Base-by-base conservation (phyloP, 2,888 invertebrate genomes). In the Periphyllus acericola region DNA sequence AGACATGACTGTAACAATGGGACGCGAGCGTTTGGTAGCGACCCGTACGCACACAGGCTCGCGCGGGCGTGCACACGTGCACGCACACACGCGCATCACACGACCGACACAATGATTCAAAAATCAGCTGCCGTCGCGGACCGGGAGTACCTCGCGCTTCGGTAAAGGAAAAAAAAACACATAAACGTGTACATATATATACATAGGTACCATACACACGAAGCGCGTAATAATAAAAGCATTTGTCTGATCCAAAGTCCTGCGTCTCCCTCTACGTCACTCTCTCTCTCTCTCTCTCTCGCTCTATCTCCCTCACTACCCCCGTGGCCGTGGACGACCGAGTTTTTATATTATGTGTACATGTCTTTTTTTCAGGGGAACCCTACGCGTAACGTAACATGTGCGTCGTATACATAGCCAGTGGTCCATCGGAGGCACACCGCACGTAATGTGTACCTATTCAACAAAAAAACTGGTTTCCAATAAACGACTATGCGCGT, bases 1-100 rank as follows among this genome's bases (percentile, higher is more conserved):
- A 87, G 74, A 87, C 87, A 87, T 81, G 87, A 87, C 87, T 29
- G 87, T 81, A 81, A 87, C 87, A 87, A 87, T 81, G 74, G 87
- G 80, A 81, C 87, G 40, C 78, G 76, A 40, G 14, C 80, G 72
- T 86, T 86, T 52, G 78, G 79, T 79, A 52, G 55, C 72, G 79
- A 25, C n/a, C 29, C 52, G 32, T 3, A 60, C 29, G 25, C 25
- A 36, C 36, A 36, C 36, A n/a, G n/a, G n/a, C n/a, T n/a, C n/a
- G n/a, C n/a, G n/a, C n/a, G n/a, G n/a, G n/a, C 52, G 32, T 3
- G 34, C 29, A 40, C 25, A 36, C 36, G 25, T 25, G 25, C 25
- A 36, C 36, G 25, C 36, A 25, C 36, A 25, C 25, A 40, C 25
- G 6, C 40, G 21, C 21, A 25, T 32, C 32, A 80, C 36, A 40